Base-by-base conservation (phyloP, 2,797 vertebrate genomes). In the Cygnus olor region DNA sequence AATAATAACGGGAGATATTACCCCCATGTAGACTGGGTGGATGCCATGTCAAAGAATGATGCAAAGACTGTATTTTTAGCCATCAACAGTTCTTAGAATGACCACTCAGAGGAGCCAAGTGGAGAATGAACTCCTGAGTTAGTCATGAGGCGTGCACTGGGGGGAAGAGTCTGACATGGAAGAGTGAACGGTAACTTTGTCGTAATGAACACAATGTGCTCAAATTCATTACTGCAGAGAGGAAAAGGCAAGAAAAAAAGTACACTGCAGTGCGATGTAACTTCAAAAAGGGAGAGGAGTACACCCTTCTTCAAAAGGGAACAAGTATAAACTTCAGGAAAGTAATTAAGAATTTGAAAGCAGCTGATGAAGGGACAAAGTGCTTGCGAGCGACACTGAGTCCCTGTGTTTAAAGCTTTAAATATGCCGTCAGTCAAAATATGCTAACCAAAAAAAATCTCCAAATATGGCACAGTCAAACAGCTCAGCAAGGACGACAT, bases 11-110 rank as follows among this genome's bases (percentile, higher is more conserved):
- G 84, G 60, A 87, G 78, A 82, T 80, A 85, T 61, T 93, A 79
- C 30, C 36, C 17, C 24, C 22, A 34, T 73, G 36, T 4, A 47
- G 56, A 70, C 16, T 2, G 2, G n/a, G 51, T 88, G 90, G 78
- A 72, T 73, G 64, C 15, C 53, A 42, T 85, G 64, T 61, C 64
- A 80, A 93, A 93, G 56, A 89, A 82, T 80, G 78, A 94, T 89
- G 86, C 71, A 87, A 90, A 82, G 54, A 34, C 71, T 44, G 60
- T 80, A 90, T 93, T 95, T 97, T 94, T 95, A 96, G 84, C 49
- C 49, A 68, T 54, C n/a, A 49, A 32, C 53, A 82, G 49, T 92
- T 95, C 94, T 90, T 82, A 89, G 86, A 95, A 94, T 17, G 81
- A 82, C 78, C 80, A 90, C 81, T 97, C 61, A 80, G 53, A 90